Base-by-base conservation (phyloP, 2,888 invertebrate genomes). In the Empis livida region DNA sequence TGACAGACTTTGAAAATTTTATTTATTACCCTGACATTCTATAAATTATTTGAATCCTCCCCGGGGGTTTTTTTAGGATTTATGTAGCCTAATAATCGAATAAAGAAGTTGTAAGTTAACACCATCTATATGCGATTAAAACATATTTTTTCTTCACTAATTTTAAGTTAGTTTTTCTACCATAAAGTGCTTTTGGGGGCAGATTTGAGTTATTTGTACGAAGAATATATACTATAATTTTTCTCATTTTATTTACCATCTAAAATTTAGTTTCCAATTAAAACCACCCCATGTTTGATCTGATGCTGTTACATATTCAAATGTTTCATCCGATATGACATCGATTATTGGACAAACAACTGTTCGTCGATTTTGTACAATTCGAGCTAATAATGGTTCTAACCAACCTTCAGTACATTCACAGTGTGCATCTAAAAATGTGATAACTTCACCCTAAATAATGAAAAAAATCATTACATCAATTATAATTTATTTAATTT, bases 251-350 rank as follows among this genome's bases (percentile, higher is more conserved):
- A 60, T 74, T 74, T 70, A 90, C 95, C 95, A 96, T 74, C 97
- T 82, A 72, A 99, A 99, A 73, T 97, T 97, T 46, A 99, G 77
- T 71, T 96, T 96, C 97, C 97, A 97, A 73, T 97, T 99, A 73
- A 99, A 99, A 20, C 97, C 97, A 53, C 97, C 97, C 96, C 97
- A 99, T 1, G 97, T 99, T 83, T 95, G 94, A 67, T 99, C 97
- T 2, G 95, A 95, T 1, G 97, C 97, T 44, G 95, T 90, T 53
- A 97, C 92, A 73, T 99, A 99, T 71, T 97, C 96, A 71, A 99
- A 99, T 5, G 93, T 93, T 60, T 97, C 96, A 68, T 99, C 97
- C 42, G 93, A 94, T 61, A 99, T 97, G 49, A 99, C 95, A 70
- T 99, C 99, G 59, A 99, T 97, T 57, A 99, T 94, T 10, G 99